phyloP scores from a whole-genome alignment of 2,888 invertebrate species.

The Pammene aurita region DNA sequence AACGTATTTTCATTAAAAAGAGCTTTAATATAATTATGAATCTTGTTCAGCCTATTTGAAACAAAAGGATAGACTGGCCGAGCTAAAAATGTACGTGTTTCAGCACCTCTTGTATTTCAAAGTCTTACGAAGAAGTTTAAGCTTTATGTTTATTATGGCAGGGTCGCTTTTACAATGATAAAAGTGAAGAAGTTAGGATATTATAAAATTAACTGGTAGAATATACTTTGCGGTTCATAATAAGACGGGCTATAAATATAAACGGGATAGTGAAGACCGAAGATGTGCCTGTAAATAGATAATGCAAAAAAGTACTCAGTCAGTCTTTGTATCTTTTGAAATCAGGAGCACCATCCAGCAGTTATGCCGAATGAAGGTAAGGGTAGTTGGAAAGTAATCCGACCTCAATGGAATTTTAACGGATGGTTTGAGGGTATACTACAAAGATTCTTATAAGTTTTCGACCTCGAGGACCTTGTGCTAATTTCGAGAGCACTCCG shows the following conservation, averaged over 20 bases:
- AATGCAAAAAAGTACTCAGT: neutral
- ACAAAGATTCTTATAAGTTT: too few relatives aligned
- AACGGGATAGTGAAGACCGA: constrained; percentile 49
- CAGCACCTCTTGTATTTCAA: neutral
- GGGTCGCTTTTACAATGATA: neutral
- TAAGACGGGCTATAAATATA: constrained; percentile 65
- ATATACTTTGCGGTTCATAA: constrained; percentile 56
- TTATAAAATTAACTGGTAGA: constrained; percentile 37
- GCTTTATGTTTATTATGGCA: neutral
- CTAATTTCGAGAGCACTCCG: too few relatives aligned
- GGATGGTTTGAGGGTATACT: too few relatives aligned
- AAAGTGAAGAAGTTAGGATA: neutral
- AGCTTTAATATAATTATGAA: constrained; percentile 27
- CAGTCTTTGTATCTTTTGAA: neutral
- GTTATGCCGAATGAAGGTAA: too few relatives aligned
- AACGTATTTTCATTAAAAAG: constrained; percentile 21
- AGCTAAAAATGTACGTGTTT: constrained; percentile 15
- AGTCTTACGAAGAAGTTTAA: neutral
- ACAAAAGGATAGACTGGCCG: constrained; percentile 16
- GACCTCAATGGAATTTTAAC: too few relatives aligned
- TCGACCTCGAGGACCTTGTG: too few relatives aligned
- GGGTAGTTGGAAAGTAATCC: too few relatives aligned
- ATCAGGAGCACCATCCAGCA: too few relatives aligned
- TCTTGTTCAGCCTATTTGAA: constrained; percentile 25
- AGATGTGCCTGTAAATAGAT: neutral